Evolutionary conservation across 2,888 invertebrate species (phyloP), one percentile per base, ranked within the genome.

Genomic region (Steinernema carpocapsae): DNA sequence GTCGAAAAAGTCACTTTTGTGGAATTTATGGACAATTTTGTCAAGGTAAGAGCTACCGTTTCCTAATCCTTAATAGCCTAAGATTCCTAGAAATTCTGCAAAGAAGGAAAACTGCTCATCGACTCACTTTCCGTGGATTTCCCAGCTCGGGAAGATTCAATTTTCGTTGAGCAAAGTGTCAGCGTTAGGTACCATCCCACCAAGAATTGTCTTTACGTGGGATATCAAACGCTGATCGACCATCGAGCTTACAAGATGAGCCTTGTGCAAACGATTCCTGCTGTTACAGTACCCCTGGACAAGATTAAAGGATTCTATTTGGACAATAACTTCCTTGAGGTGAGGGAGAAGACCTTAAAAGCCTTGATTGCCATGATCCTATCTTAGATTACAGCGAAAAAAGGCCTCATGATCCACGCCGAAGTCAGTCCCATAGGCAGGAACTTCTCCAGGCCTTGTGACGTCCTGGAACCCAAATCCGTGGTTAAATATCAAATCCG

Each of bases 171-270:
- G 24, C 24, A 56, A 56, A 22, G 56, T 2, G 26, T 56, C 24
- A 22, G 6, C 26, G 6, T 19, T 2, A 10, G 26, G 6, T 56
- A 19, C 26, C 26, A 56, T 17, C 56, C 56, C 6, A 12, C 12
- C 19, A 26, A 56, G 26, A 12, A 26, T 22, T 56, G 56, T 26
- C 56, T 26, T 4, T 17, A 19, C n/a, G 26, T 56, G 12, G 56
- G 56, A 12, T 56, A 56, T 26, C 24, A 22, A 6, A 24, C 56
- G 56, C 3, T 56, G 56, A 56, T 56, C 56, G 56, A 56, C 26
- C 4, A 2, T 4, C 56, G 56, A 2, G 51, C 12, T 6, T 56
- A 56, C 56, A 19, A 22, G 7, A 10, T 56, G 26, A 22, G 4
- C 24, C 19, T 56, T 6, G 26, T 56, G 56, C 56, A 56, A 17